These are phyloP conservation scores for Kradibia gibbosae DNA, from an alignment of 1,140 invertebrate species.

Conservation along the genomic window DNA sequence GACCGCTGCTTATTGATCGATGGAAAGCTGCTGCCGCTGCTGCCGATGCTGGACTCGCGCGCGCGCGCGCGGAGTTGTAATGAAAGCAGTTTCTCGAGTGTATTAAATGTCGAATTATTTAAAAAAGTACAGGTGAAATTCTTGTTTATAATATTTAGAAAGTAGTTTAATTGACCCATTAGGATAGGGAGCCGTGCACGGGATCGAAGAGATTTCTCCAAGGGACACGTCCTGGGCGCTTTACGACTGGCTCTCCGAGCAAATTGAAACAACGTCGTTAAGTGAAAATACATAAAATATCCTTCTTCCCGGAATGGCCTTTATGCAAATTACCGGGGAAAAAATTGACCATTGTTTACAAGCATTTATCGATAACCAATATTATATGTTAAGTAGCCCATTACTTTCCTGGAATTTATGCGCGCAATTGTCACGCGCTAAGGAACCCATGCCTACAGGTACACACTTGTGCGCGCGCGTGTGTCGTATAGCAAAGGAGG, in stretches of 20 bases:
- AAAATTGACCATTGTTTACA: neutral
- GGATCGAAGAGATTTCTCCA: conserved; percentile 45
- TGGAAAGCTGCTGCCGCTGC: no score
- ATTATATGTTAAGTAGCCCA: neutral
- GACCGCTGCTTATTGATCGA: no score
- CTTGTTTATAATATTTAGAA: conserved; percentile 25
- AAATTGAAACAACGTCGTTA: conserved; percentile 48
- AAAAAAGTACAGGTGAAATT: neutral
- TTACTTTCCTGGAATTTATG: no score
- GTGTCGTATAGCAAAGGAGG: no score
- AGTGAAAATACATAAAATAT: conserved; percentile 44
- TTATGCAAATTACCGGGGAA: neutral
- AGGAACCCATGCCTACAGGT: no score
- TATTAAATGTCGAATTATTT: neutral
- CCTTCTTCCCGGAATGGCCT: neutral
- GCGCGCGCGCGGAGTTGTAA: no score
- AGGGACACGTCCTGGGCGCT: conserved; percentile 34
- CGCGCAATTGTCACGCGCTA: neutral
- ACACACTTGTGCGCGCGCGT: no score
- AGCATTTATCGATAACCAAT: neutral
- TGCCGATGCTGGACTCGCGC: no score
- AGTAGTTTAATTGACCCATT: conserved; percentile 38
- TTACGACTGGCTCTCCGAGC: conserved; percentile 41
- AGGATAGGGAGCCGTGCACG: conserved; percentile 10
- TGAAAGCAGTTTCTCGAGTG: no score